Percentiles rank a stretch among this genome's conserved stretches.
phyloP scores from a whole-genome alignment of 2,888 invertebrate species.

The Nysson spinosus region DNA sequence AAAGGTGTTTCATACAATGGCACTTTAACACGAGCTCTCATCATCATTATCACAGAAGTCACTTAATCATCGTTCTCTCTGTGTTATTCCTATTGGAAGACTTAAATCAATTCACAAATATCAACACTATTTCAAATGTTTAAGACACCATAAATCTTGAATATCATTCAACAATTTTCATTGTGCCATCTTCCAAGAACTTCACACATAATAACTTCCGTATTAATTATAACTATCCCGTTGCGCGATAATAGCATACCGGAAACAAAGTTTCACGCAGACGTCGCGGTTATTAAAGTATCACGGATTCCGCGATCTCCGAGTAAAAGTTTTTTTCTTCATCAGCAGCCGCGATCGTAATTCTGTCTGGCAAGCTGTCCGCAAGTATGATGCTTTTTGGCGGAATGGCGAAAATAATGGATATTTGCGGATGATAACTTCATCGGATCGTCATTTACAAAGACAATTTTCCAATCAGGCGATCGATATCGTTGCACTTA shows the following conservation, averaged over 20 bases:
- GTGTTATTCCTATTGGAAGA: no score
- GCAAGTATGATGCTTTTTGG: background rate
- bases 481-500: conserved; percentile 10
- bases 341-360: conserved; percentile 20
- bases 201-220: background rate
- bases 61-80: no score
- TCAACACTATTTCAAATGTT: no score
- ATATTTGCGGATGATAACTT: conserved; percentile 4
- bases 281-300: conserved; percentile 4
- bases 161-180: background rate
- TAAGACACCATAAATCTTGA: background rate
- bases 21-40: no score
- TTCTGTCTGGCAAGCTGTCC: background rate
- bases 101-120: no score
- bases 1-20: no score
- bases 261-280: background rate
- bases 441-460: conserved; percentile 18
- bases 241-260: background rate
- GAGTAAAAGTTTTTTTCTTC: conserved; percentile 3
- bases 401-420: background rate
- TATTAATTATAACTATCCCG: background rate
- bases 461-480: conserved; percentile 12
- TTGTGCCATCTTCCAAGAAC: background rate
- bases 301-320: background rate
- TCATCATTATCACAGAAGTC: no score